A percentile compares a stretch with the other conserved stretches of the same genome.
phyloP scores from a whole-genome alignment of 2,113 vertebrate genomes.

The Podarcis muralis region DNA sequence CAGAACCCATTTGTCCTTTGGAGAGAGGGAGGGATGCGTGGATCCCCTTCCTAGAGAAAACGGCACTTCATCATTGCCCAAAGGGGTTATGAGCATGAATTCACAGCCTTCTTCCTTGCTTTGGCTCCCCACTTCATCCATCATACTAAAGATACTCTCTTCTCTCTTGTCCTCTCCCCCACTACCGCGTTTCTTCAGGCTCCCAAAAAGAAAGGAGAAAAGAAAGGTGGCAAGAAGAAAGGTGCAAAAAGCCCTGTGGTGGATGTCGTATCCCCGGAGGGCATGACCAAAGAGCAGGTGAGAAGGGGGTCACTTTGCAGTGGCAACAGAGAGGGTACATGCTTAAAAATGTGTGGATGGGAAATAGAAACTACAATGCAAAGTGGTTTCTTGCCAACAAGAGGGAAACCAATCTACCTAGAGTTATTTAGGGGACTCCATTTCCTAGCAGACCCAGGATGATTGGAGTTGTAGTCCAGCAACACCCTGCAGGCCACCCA shows the following conservation, averaged over 20 bases:
- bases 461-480: no score
- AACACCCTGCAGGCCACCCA: neutral
- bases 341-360: no score
- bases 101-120: neutral
- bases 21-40: neutral
- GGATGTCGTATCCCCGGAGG: slow-evolving; percentile 78
- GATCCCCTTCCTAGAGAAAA: neutral
- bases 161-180: accelerated
- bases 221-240: slow-evolving; percentile 69
- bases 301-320: slow-evolving; percentile 20
- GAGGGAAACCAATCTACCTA: no score
- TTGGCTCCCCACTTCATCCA: accelerated
- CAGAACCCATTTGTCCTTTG: neutral
- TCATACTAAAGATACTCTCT: neutral
- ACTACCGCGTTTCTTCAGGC: slow-evolving; percentile 72
- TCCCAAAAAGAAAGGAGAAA: slow-evolving; percentile 84
- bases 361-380: neutral
- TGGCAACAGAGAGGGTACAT: neutral
- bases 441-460: neutral
- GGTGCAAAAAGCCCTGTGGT: slow-evolving; percentile 73
- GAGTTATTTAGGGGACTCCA: neutral
- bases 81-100: no score
- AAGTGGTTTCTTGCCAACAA: neutral
- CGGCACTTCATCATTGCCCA: neutral
- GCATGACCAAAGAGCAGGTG: slow-evolving; percentile 92